These are phyloP conservation scores for Turritopsis dohrnii DNA, from an alignment of 30 jellyfish, hydroid and myxozoan species.

Conservation along the genomic window DNA sequence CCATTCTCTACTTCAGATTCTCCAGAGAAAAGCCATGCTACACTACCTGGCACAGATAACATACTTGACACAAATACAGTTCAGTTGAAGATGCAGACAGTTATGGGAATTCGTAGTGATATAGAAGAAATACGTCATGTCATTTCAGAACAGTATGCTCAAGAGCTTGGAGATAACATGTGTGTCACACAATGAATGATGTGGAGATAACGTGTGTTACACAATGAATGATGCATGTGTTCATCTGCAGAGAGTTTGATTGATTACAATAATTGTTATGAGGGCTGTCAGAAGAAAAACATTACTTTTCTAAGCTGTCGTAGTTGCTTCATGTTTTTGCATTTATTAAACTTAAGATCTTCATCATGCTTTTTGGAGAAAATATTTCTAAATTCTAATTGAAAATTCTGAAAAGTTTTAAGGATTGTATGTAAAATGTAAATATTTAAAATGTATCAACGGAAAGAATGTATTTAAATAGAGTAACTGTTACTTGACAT, in stretches of 20 bases:
- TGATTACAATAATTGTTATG: too few relatives aligned
- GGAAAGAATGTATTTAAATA: neutral
- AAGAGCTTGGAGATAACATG: slow-evolving; percentile 80
- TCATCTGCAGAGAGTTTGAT: too few relatives aligned
- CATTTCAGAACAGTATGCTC: slow-evolving; percentile 90
- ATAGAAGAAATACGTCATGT: slow-evolving; percentile 57
- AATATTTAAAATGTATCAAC: neutral
- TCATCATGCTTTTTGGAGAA: neutral
- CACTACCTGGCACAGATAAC: slow-evolving; percentile 5
- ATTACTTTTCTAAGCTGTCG: too few relatives aligned
- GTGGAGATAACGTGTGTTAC: neutral
- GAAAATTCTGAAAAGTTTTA: too few relatives aligned
- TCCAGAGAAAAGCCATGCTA: slow-evolving; percentile 21
- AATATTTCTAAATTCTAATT: neutral
- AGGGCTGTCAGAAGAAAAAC: too few relatives aligned
- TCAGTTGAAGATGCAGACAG: slow-evolving; percentile 27
- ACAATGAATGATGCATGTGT: too few relatives aligned
- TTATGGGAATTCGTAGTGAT: slow-evolving; percentile 49
- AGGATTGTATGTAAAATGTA: neutral
- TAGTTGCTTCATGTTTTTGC: too few relatives aligned
- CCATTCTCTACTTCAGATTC: slow-evolving; percentile 25
- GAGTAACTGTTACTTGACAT: neutral
- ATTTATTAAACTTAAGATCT: neutral
- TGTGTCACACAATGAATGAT: slow-evolving; percentile 61
- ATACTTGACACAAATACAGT: slow-evolving; percentile 45